A percentile compares a stretch with the other conserved stretches of the same genome.
Evolutionary conservation across 2,888 invertebrate species (phyloP).

Genomic region (Matsumyia berberina): DNA sequence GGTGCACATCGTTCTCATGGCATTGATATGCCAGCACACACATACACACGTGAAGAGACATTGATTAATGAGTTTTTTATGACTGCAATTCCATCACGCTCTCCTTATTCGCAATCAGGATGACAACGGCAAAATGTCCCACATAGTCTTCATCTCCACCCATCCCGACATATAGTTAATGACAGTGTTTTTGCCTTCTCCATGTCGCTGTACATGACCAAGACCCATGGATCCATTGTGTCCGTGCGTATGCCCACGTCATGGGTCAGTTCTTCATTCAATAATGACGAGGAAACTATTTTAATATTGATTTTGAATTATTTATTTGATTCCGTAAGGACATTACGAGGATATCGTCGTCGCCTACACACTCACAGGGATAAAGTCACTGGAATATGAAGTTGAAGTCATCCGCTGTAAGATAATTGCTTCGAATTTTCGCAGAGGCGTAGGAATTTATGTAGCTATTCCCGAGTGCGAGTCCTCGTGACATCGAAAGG

Average conservation of each 20-base stretch:
- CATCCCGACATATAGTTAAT: slow-evolving; percentile 33
- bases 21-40: slow-evolving; percentile 27
- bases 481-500: slow-evolving; percentile 24
- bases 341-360: slow-evolving; percentile 20
- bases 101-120: slow-evolving; percentile 54
- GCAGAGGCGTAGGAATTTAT: neutral
- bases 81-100: slow-evolving; percentile 46
- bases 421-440: slow-evolving; percentile 5
- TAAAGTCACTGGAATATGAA: slow-evolving; percentile 8
- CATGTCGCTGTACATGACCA: no score
- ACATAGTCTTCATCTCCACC: slow-evolving; percentile 15
- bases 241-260: neutral
- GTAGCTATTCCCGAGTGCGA: slow-evolving; percentile 6
- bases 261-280: slow-evolving; percentile 35
- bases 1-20: slow-evolving; percentile 31
- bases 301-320: slow-evolving; percentile 66
- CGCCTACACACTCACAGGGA: neutral
- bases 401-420: slow-evolving; percentile 18
- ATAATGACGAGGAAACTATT: slow-evolving; percentile 52
- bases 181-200: neutral
- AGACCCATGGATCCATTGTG: neutral
- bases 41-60: slow-evolving; percentile 32
- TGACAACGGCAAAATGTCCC: slow-evolving; percentile 58
- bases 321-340: slow-evolving; percentile 51
- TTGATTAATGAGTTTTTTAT: slow-evolving; percentile 72